These are phyloP conservation scores for Brachypteracias leptosomus DNA, from an alignment of 2,113 vertebrate species.

Conservation along the genomic window DNA sequence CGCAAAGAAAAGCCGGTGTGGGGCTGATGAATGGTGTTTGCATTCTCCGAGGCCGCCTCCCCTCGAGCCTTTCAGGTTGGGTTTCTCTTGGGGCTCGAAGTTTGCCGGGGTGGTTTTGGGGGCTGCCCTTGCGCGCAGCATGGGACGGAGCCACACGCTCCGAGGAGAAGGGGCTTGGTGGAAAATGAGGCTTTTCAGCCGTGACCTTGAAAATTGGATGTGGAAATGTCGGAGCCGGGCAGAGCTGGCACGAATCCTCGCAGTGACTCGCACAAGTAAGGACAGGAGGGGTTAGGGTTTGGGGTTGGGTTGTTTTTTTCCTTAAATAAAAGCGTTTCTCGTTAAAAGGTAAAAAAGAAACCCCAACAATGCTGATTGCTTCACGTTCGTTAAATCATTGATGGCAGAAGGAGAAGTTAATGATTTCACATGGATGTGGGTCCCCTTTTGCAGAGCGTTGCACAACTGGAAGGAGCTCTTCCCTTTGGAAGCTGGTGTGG, in stretches of 20 bases:
- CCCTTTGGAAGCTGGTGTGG: not conserved
- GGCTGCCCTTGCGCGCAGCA: not conserved
- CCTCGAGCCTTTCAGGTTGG: not conserved
- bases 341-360: not conserved
- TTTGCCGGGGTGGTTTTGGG: not conserved
- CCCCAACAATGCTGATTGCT: not conserved
- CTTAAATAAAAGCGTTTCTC: not conserved
- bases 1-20: not conserved
- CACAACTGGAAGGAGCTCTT: not conserved
- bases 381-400: slow-evolving; percentile 29
- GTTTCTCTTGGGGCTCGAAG: not conserved
- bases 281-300: not conserved
- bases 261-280: not conserved
- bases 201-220: slow-evolving; percentile 12
- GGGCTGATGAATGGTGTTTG: not conserved
- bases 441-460: not conserved
- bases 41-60: not conserved
- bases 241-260: not conserved
- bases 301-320: not conserved
- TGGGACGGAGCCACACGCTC: not conserved
- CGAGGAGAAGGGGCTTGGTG: not conserved
- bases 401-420: slow-evolving; percentile 5
- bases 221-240: not conserved
- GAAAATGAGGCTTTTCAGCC: not conserved
- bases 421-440: not conserved